Base-by-base conservation (phyloP, 2,888 invertebrate species). In the Arctia plantaginis region DNA sequence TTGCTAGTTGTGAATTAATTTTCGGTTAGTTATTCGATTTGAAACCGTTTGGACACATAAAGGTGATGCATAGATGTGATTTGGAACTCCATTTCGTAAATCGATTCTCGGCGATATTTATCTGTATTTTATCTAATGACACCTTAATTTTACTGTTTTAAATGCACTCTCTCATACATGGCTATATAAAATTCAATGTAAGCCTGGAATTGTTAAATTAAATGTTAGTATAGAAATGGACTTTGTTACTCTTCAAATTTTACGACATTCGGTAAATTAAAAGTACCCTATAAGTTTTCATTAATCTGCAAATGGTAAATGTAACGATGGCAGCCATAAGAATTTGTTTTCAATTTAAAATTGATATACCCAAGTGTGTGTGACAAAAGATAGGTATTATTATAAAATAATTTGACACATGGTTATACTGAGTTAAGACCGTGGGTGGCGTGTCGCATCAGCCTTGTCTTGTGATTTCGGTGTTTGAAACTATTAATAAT, bases 1-100 rank as follows among this genome's bases (percentile, higher is more conserved):
- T 76, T 74, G 72, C 66, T 69, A 12, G 64, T 62, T 75, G 62
- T 71, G 35, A 23, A 23, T 35, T 30, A 8, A 74, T 70, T 74
- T 73, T 27, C 41, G 35, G 41, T 64, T 33, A 13, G 33, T 55
- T 33, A 30, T 6, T 62, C 41, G 41, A 41, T 12, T 41, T 12
- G 20, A 20, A 47, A 47, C 20, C 12, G 0, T 47, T 20, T 12
- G 47, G 6, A 51, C 51, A 0, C 10, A 23, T 51, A 23, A 23
- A 23, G 1, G 23, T 51, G 23, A n/a, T n/a, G n/a, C n/a, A n/a
- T n/a, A n/a, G n/a, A n/a, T 51, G 51, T 51, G 20, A 51, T 51
- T 20, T 51, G 23, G 10, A 23, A 51, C 23, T 51, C 23, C 51
- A 51, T 47, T 47, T 44, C 4, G 20, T 20, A 47, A 20, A 18